These are phyloP conservation scores for Aphaenogaster ashmeadi DNA, from an alignment of 1,140 invertebrate genomes.

Conservation along the genomic window DNA sequence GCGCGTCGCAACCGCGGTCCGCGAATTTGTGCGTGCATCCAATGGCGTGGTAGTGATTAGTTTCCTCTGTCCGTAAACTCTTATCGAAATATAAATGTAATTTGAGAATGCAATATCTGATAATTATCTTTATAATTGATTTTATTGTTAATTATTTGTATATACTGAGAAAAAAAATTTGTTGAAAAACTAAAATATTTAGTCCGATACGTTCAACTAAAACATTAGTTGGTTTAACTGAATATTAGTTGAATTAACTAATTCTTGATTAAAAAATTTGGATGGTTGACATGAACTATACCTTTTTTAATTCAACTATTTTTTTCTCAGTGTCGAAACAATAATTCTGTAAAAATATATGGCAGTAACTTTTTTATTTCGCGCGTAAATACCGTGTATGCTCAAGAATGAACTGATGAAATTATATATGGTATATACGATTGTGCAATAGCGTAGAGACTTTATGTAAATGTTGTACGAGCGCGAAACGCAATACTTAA, in stretches of 20 bases:
- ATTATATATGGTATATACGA: background rate
- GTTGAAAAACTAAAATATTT: no score
- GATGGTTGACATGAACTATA: no score
- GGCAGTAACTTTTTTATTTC: background rate
- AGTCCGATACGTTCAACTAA: no score
- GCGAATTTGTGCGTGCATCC: conserved; percentile 34
- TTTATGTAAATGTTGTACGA: background rate
- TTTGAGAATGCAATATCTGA: background rate
- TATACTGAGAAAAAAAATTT: no score
- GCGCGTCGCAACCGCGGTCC: conserved; percentile 42
- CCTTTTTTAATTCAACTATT: no score
- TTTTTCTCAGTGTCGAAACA: background rate
- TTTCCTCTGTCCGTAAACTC: background rate
- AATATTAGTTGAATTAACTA: no score
- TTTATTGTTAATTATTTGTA: background rate
- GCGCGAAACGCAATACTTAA: background rate
- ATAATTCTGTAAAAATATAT: background rate
- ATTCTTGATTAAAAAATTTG: no score
- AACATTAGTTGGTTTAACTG: no score
- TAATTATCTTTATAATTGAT: background rate
- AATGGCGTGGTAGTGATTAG: conserved; percentile 46
- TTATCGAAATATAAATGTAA: background rate
- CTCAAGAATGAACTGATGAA: background rate
- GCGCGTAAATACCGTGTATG: background rate
- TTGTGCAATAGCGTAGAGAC: background rate